A percentile compares a stretch with the other conserved stretches of the same genome.
Conservation (phyloP, 2,888 invertebrate genomes). For the Euzophera pinguis region DNA sequence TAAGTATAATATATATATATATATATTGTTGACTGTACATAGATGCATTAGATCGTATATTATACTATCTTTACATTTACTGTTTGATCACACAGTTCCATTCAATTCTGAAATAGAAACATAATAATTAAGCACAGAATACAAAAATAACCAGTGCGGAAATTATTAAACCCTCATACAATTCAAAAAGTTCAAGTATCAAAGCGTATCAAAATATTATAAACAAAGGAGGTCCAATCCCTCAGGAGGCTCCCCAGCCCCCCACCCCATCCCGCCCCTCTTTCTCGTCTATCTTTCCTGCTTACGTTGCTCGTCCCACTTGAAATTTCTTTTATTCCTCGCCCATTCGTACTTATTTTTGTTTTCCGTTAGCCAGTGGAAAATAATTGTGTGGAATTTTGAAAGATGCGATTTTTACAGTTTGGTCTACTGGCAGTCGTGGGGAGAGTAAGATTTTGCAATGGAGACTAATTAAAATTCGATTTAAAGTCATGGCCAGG, state of each 20-base stretch:
- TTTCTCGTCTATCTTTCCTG: slow-evolving; percentile 36
- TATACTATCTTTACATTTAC: too few species aligned
- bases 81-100: too few species aligned
- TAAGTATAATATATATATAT: too few species aligned
- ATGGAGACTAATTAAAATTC: too few species aligned
- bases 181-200: slow-evolving; percentile 37
- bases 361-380: slow-evolving; percentile 74
- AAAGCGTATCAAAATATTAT: slow-evolving; percentile 53
- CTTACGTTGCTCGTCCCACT: slow-evolving; percentile 62
- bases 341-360: slow-evolving; percentile 76
- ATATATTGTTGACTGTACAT: too few species aligned
- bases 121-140: not conserved
- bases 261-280: slow-evolving; percentile 28
- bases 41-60: too few species aligned
- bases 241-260: slow-evolving; percentile 35
- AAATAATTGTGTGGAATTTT: slow-evolving; percentile 60
- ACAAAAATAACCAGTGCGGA: slow-evolving; percentile 3
- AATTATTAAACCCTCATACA: slow-evolving; percentile 21
- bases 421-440: not conserved
- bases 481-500: too few species aligned
- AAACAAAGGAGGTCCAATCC: slow-evolving; percentile 63
- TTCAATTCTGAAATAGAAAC: too few species aligned
- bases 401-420: slow-evolving; percentile 37
- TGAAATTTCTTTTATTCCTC: slow-evolving; percentile 74
- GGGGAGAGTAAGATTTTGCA: too few species aligned